Evolutionary conservation across 1,140 invertebrate species (phyloP).

Genomic region (Pogonomyrmex californicus): DNA sequence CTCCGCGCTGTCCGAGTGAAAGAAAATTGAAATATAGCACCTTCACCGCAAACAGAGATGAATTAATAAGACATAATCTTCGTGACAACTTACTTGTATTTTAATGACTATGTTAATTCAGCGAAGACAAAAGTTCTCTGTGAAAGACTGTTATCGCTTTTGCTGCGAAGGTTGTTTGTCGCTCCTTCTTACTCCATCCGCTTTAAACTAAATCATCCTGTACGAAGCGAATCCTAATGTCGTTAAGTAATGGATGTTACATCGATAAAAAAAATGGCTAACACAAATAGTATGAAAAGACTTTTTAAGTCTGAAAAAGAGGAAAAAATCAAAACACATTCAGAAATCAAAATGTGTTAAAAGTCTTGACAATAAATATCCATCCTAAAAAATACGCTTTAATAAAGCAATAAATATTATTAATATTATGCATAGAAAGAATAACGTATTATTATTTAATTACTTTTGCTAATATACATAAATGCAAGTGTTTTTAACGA

Average conservation of each 20-base stretch:
- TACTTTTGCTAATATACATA: not conserved
- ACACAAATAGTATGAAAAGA: not conserved
- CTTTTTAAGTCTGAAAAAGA: constrained; percentile 8
- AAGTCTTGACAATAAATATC: not conserved
- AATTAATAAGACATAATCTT: constrained; percentile 44
- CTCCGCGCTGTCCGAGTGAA: not conserved
- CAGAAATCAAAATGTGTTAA: constrained; percentile 29
- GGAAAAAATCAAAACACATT: constrained; percentile 26
- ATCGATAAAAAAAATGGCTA: constrained; percentile 7
- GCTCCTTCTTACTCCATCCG: not conserved
- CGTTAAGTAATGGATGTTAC: constrained; percentile 11
- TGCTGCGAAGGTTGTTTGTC: constrained; percentile 29
- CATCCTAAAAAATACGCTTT: not conserved
- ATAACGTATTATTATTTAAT: not conserved
- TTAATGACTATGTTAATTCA: constrained; percentile 81
- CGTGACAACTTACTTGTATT: constrained; percentile 72
- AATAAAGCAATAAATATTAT: not conserved
- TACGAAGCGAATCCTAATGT: constrained; percentile 31
- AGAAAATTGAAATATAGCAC: not conserved
- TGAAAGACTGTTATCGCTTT: constrained; percentile 69
- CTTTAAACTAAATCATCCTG: constrained; percentile 66
- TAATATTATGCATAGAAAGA: not conserved
- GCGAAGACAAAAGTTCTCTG: constrained; percentile 70
- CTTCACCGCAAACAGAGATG: constrained; percentile 25
- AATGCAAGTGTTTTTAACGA: not conserved